Base-by-base conservation (phyloP, 2,797 vertebrate species). In the Melanotaenia trifasciata region DNA sequence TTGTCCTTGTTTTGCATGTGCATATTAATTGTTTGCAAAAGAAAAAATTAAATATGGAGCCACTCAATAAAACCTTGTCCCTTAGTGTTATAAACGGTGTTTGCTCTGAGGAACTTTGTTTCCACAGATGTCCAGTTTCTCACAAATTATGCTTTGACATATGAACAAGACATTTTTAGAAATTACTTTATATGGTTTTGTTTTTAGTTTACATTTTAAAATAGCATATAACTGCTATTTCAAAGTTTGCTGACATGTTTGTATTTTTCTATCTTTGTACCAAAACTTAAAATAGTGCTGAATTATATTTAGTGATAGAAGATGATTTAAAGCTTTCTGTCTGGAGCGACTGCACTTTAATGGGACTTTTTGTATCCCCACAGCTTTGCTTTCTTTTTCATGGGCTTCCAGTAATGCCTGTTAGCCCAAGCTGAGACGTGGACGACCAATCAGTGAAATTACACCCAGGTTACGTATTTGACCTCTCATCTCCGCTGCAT, bases 381-480 rank as follows among this genome's bases (percentile, higher is more conserved):
- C 68, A 78, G 78, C n/a, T 53, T 36, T 22, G 28, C 66, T 66
- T 26, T 79, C 57, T 66, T 56, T 60, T 81, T 70, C 30, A 63
- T 0, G 24, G 3, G n/a, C 60, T 64, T 69, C 54, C 30, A 38
- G 28, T 72, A 57, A 62, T 81, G 50, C 81, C 66, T 24, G 64
- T 81, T 65, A 69, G 63, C 33, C n/a, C 14, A 1, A 61, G 54
- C 36, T 36, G 58, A 64, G 64, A 56, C 64, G 16, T 76, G 75
- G 84, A 71, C 70, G 68, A 76, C 78, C 78, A 83, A 80, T 83
- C 84, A 75, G 76, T 30, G 54, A 84, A 84, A 90, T 83, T 71
- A 76, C 80, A 74, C 59, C 56, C 50, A 33, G 72, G 71, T 84
- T 84, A 77, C 24, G n/a, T 70, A 84, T 81, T 24, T 56, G 14